Conservation (phyloP, 2,113 vertebrate genomes). For the Sylvilagus bachmani region DNA sequence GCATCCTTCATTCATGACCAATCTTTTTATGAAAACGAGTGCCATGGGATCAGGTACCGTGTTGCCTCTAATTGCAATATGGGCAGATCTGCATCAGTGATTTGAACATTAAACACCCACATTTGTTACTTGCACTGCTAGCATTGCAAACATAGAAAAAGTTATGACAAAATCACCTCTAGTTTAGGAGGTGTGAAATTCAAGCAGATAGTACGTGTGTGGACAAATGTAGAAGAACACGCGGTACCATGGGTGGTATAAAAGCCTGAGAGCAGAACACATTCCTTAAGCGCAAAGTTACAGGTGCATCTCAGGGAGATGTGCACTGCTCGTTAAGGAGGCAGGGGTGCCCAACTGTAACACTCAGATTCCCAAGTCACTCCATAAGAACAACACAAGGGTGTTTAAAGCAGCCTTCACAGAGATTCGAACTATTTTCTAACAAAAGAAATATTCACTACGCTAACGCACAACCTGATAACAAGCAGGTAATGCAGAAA, state of each 20-base stretch:
- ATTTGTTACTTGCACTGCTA: slow-evolving; percentile 33
- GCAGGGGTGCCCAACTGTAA: background rate
- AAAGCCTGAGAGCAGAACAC: background rate
- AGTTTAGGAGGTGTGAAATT: slow-evolving; percentile 27
- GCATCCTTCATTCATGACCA: slow-evolving; percentile 45
- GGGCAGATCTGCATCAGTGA: background rate
- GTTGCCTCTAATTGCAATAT: slow-evolving; percentile 9
- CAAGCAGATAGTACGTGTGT: background rate
- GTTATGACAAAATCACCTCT: slow-evolving; percentile 14
- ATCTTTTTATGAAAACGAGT: slow-evolving; percentile 53
- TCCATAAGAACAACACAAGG: background rate
- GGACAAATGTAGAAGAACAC: background rate
- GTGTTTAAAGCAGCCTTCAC: slow-evolving; percentile 1
- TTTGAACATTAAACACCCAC: slow-evolving; percentile 40
- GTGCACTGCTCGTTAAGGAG: background rate
- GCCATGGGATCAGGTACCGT: background rate
- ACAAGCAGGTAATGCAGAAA: background rate
- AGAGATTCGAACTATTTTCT: slow-evolving; percentile 8
- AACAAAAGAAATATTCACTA: slow-evolving; percentile 1
- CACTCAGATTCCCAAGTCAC: slow-evolving; percentile 29
- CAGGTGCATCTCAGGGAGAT: background rate
- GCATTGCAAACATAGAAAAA: slow-evolving; percentile 32
- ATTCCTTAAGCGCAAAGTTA: background rate
- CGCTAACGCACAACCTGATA: slow-evolving; percentile 3
- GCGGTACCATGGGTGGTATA: background rate